A percentile compares a stretch with the other conserved stretches of the same genome.
These are phyloP conservation scores for Brachirus orientalis DNA, from an alignment of 2,113 vertebrate species.

Conservation along the genomic window DNA sequence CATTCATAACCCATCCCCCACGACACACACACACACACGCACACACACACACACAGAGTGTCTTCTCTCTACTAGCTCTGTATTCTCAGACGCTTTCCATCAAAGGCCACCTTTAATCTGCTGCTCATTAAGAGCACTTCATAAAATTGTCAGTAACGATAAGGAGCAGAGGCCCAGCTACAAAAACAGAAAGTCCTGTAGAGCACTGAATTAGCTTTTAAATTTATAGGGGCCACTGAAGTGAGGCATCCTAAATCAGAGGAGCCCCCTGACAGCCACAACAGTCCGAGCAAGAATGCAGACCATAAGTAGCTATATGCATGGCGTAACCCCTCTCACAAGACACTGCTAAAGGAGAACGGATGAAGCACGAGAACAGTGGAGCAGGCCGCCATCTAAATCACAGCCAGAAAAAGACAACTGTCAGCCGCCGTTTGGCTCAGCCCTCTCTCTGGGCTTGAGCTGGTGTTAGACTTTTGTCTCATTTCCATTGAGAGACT, in stretches of 20 bases:
- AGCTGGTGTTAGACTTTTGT: slow-evolving; percentile 91
- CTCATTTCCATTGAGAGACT: slow-evolving; percentile 90
- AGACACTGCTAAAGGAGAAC: slow-evolving; percentile 85
- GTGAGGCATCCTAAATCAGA: slow-evolving; percentile 92
- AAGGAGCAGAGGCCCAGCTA: slow-evolving; percentile 90
- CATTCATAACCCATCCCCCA: slow-evolving; percentile 70
- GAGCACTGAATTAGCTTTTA: slow-evolving; percentile 92
- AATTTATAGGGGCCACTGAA: slow-evolving; percentile 92
- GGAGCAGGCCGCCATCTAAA: slow-evolving; percentile 93
- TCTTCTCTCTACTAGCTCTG: slow-evolving; percentile 32
- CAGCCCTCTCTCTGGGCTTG: slow-evolving; percentile 85
- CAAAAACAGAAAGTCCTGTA: slow-evolving; percentile 91
- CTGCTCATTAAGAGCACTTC: slow-evolving; percentile 98
- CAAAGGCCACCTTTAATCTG: slow-evolving; percentile 91
- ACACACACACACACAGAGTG: slow-evolving; percentile 53
- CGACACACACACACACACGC: slow-evolving; percentile 78
- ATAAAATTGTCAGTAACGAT: slow-evolving; percentile 94
- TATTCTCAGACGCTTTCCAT: slow-evolving; percentile 67
- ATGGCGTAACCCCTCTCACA: slow-evolving; percentile 89
- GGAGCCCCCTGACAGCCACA: slow-evolving; percentile 91
- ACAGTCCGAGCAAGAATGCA: slow-evolving; percentile 87
- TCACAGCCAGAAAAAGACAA: slow-evolving; percentile 93
- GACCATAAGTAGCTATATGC: slow-evolving; percentile 86
- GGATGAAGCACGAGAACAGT: slow-evolving; percentile 85
- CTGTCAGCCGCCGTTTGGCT: slow-evolving; percentile 93